Base-by-base conservation (phyloP, 1,140 invertebrate genomes). In the Ceratina australensis region DNA sequence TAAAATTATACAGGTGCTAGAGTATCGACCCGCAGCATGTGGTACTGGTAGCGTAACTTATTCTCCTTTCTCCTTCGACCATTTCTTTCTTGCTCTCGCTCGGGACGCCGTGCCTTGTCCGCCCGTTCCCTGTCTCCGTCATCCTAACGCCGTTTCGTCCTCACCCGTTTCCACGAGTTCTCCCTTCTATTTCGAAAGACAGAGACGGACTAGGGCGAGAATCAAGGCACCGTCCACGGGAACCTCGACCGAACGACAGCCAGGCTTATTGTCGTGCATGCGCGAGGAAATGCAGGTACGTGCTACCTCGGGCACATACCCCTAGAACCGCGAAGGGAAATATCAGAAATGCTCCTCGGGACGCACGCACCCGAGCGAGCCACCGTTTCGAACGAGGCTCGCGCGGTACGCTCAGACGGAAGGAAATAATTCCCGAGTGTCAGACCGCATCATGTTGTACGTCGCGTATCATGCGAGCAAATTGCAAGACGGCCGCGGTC, bases 1-100 rank as follows among this genome's bases (percentile, higher is more conserved):
- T 69, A 72, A 42, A 20, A 12, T 28, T 56, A 67, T 65, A 76
- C 54, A 68, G 78, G 87, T 88, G 81, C 88, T 82, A 82, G 88
- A 89, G 81, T 90, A 90, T 90, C 89, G 89, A 90, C 89, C 88
- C 82, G 81, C 54, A 59, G 75, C 85, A 84, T 85, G 78, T 74
- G 80, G 63, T 67, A 59, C 33, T 42, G 33, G 33, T 42, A 42
- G 10, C 33, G 33, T 42, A 54, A 81, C 77, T 78, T 64, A 69
- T 61, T 78, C 79, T 85, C 82, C 82, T 81, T 84, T 84, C 83
- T 85, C 71, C 80, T 10, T 75, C 24, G 42, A 54, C 26, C 63
- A 20, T 63, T 64, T 67, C 66, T 57, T 79, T 81, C 64, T 47
- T 64, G 42, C 68, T 64, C 60, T 28, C 76, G 50, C 74, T 42